Conservation (phyloP, 2,113 vertebrate species). For the Crotalus horridus region DNA sequence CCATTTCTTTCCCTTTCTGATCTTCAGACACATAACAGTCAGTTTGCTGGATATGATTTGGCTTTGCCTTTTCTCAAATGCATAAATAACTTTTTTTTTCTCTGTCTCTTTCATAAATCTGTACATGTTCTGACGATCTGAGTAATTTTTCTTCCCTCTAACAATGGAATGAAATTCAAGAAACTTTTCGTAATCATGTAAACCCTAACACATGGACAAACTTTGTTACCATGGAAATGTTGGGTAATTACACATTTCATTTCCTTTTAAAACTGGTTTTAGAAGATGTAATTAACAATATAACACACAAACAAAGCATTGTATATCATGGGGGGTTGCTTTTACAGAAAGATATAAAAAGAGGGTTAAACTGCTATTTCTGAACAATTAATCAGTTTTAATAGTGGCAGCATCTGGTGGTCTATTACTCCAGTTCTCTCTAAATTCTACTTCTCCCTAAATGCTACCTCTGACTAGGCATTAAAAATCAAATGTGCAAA, state of each 20-base stretch:
- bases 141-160: constrained; percentile 45
- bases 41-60: constrained; percentile 39
- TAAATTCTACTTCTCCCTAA: constrained; percentile 67
- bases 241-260: constrained; percentile 73
- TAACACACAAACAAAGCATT: constrained; percentile 59
- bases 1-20: constrained; percentile 21
- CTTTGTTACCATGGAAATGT: constrained; percentile 63
- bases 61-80: constrained; percentile 55
- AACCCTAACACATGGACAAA: constrained; percentile 57
- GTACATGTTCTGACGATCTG: constrained; percentile 50
- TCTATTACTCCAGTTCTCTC: constrained; percentile 66
- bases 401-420: constrained; percentile 58
- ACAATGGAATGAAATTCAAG: constrained; percentile 60
- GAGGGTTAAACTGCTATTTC: constrained; percentile 56
- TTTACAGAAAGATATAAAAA: constrained; percentile 61
- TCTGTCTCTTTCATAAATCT: constrained; percentile 54
- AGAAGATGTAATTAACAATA: constrained; percentile 69
- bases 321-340: constrained; percentile 48
- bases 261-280: constrained; percentile 67
- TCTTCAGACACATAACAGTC: constrained; percentile 30
- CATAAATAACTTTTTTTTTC: constrained; percentile 52
- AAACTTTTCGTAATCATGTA: constrained; percentile 61
- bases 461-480: constrained; percentile 55
- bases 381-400: constrained; percentile 56
- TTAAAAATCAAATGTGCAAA: constrained; percentile 45